Conservation (phyloP, 1,140 invertebrate genomes). For the Calephelis nemesis region DNA sequence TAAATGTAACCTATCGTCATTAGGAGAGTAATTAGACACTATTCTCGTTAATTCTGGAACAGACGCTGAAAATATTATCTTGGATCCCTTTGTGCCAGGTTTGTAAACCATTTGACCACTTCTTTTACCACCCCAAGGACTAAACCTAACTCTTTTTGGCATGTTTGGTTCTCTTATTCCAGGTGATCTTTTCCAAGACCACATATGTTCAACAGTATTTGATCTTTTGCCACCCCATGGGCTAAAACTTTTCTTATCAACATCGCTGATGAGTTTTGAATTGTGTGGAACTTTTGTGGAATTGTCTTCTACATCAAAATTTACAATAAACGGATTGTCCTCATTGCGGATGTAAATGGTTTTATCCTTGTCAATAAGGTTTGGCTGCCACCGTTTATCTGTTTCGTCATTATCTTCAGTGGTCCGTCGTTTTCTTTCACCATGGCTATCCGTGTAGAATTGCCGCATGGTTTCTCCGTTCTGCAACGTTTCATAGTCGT, state of each 20-base stretch:
- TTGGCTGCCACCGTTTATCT: constrained; percentile 41
- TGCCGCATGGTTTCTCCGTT: constrained; percentile 33
- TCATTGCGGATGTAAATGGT: constrained; percentile 33
- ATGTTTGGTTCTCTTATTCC: constrained; percentile 61
- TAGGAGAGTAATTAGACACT: constrained; percentile 57
- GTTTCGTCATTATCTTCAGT: constrained; percentile 38
- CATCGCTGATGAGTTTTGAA: constrained; percentile 17
- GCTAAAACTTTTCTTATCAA: constrained; percentile 64
- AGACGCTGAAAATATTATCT: constrained; percentile 56
- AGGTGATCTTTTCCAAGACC: constrained; percentile 60
- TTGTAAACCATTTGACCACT: constrained; percentile 66
- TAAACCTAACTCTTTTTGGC: constrained; percentile 69
- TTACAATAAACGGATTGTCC: not conserved
- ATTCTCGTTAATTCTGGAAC: constrained; percentile 61
- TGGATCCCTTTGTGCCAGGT: constrained; percentile 52
- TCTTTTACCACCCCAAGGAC: constrained; percentile 69
- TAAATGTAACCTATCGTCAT: constrained; percentile 39
- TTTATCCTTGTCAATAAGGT: constrained; percentile 48
- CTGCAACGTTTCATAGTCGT: constrained; percentile 43
- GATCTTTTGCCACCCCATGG: constrained; percentile 69
- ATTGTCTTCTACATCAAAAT: constrained; percentile 35
- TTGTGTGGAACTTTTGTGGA: constrained; percentile 30
- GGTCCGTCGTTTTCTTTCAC: constrained; percentile 39
- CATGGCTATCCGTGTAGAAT: constrained; percentile 34
- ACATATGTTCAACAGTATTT: constrained; percentile 51